Evolutionary conservation across 2,797 vertebrate species (phyloP).

Genomic region (Eremophila alpestris): DNA sequence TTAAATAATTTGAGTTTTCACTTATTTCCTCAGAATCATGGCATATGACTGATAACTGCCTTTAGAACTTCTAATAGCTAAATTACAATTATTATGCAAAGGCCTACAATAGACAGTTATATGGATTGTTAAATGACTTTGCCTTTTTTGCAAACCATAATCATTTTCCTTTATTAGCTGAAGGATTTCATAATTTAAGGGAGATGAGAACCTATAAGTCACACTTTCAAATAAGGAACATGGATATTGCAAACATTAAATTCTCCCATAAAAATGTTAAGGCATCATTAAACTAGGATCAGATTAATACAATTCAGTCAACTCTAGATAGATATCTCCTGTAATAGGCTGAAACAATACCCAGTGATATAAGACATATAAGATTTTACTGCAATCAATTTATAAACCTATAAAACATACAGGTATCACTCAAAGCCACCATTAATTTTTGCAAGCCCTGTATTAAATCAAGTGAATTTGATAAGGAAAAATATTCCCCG

Average conservation of each 20-base stretch:
- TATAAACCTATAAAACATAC: conserved; percentile 82
- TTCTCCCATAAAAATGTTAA: conserved; percentile 84
- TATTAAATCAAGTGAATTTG: conserved; percentile 75
- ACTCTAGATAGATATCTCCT: conserved; percentile 79
- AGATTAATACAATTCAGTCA: conserved; percentile 85
- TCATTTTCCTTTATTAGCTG: conserved; percentile 84
- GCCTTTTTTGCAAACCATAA: conserved; percentile 81
- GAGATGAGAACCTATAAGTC: conserved; percentile 85
- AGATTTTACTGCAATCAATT: conserved; percentile 80
- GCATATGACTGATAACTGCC: conserved; percentile 79
- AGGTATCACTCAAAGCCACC: conserved; percentile 78
- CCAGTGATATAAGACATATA: conserved; percentile 76
- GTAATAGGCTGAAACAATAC: conserved; percentile 82
- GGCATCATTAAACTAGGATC: conserved; percentile 85
- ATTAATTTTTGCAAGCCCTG: conserved; percentile 72
- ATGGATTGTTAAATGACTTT: conserved; percentile 84
- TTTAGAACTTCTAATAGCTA: conserved; percentile 80
- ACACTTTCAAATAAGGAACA: conserved; percentile 83
- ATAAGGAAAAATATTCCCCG: conserved; percentile 36
- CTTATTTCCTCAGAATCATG: conserved; percentile 61
- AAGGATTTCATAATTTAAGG: conserved; percentile 86
- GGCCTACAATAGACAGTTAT: conserved; percentile 80
- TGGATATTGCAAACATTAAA: conserved; percentile 86
- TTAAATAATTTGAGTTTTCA: conserved; percentile 73
- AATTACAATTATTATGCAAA: conserved; percentile 85